Evolutionary conservation across 2,797 vertebrate genomes (phyloP), one percentile per base, ranked within the genome.

Genomic region (Sciaenops ocellatus): DNA sequence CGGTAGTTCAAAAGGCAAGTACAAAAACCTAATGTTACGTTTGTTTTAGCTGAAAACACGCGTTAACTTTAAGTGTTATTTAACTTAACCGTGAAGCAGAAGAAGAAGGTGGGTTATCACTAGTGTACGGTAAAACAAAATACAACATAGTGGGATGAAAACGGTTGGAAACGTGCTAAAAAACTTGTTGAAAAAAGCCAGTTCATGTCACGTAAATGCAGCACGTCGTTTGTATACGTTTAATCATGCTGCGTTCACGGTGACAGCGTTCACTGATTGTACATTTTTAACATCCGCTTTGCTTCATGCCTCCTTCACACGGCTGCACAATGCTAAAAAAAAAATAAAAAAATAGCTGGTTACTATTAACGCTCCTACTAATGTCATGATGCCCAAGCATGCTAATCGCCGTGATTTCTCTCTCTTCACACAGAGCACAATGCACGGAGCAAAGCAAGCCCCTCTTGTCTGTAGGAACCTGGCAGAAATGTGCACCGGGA

Each of bases 241-340:
- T 12, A 38, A 30, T 63, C 71, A 47, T 11, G 61, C 12, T 79
- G 74, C 54, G 24, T 84, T 44, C 48, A 52, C 52, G 56, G 2
- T 81, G 46, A 76, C 75, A 82, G 22, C n/a, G 8, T 24, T 42
- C 50, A 61, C 47, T 59, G 56, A 22, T 24, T 61, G 22, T 54
- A 71, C 80, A 70, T 87, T 79, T 38, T 9, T 9, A 77, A 89
- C 89, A 90, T 89, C 88, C 89, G 92, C 85, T 82, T 87, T 24
- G 76, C 60, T 55, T 30, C 34, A 62, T 15, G 69, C 80, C 20
- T 57, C 44, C 22, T 47, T 38, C 13, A 17, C 28, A 0, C 4
- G 22, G 41, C 73, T 44, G 44, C 7, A n/a, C 22, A 12, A 16
- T 16, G 17, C 9, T 42, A 13, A 3, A 6, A 34, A 34, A 34